Evolutionary conservation across 2,113 vertebrate species (phyloP).

Genomic region (Callospermophilus lateralis): DNA sequence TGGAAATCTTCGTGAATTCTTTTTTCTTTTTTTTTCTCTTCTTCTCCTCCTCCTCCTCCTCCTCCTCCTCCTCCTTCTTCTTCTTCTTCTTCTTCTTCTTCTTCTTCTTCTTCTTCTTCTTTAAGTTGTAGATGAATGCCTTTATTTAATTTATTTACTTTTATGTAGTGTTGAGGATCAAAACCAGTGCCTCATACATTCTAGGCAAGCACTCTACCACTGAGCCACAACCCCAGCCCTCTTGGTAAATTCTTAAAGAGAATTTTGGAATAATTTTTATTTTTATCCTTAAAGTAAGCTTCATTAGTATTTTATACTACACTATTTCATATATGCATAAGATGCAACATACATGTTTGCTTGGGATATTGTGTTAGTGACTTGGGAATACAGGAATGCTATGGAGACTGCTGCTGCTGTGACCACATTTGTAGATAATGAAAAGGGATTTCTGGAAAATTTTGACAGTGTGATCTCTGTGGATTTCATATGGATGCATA

Average conservation of each 20-base stretch:
- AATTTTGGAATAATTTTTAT: background rate
- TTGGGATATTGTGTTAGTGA: background rate
- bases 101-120: no score
- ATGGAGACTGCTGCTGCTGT: background rate
- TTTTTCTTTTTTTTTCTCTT: no score
- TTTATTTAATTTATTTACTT: no score
- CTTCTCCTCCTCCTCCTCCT: no score
- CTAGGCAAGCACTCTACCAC: no score
- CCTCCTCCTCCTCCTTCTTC: no score
- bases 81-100: no score
- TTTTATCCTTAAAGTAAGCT: background rate
- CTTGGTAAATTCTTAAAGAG: conserved; percentile 33
- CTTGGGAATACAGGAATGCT: background rate
- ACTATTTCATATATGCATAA: background rate
- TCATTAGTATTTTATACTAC: background rate
- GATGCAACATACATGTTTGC: background rate
- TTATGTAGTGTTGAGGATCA: no score
- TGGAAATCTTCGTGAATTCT: background rate
- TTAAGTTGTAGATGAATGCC: no score
- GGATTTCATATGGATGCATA: background rate
- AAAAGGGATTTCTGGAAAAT: background rate
- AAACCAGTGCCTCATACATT: no score
- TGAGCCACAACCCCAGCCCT: background rate
- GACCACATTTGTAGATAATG: background rate
- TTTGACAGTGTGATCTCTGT: background rate